Evolutionary conservation across 37 sponge, comb jelly and placozoan genomes (phyloP).

Genomic region (Lycopodina hypogea): DNA sequence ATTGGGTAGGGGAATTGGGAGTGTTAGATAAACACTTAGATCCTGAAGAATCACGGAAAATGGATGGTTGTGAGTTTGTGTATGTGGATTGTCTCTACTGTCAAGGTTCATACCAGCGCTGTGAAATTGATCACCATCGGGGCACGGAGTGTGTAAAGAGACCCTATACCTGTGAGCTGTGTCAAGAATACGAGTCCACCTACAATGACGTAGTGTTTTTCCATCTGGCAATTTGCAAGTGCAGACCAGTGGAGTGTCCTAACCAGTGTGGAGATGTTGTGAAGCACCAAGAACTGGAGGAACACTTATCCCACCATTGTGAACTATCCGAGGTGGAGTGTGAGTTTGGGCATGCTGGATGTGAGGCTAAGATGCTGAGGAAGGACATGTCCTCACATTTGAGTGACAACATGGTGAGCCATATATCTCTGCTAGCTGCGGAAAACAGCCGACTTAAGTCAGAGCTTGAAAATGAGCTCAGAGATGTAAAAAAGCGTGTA

Average conservation of each 20-base stretch:
- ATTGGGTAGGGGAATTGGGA: conserved; percentile 38
- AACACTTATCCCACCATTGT: conserved; percentile 14
- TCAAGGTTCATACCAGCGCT: not conserved
- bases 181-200: conserved; percentile 15
- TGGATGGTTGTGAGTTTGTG: conserved; percentile 13
- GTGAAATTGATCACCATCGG: conserved; percentile 1
- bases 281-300: conserved; percentile 5
- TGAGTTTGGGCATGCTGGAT: conserved; percentile 25
- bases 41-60: not conserved
- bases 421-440: conserved; percentile 2
- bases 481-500: no score
- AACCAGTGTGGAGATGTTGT: conserved; percentile 20
- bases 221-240: conserved; percentile 17
- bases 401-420: not conserved
- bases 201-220: conserved; percentile 7
- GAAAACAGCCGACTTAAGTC: not conserved
- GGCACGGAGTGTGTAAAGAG: conserved; percentile 1
- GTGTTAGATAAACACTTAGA: conserved; percentile 13
- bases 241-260: conserved; percentile 24
- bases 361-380: conserved; percentile 13
- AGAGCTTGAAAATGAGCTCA: not conserved
- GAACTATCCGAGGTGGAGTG: conserved; percentile 14
- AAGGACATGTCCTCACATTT: conserved; percentile 13
- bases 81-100: conserved; percentile 17
- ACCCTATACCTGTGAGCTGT: conserved; percentile 28